Conservation (phyloP, 2,888 invertebrate species). For the Thymelicus acteon region DNA sequence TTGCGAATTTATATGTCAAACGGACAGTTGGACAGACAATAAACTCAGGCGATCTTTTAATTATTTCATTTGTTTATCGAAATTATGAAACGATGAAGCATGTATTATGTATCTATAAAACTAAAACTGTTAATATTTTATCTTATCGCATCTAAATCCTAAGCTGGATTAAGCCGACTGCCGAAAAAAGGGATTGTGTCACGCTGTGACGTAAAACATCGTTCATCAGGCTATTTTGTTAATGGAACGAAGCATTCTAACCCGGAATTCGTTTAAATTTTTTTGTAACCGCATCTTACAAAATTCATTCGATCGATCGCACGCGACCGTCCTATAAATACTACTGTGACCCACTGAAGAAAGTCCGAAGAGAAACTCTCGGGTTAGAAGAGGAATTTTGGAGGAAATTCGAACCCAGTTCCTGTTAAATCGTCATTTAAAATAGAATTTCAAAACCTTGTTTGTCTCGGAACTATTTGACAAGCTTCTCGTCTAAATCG, state of each 20-base stretch:
- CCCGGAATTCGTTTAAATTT: constrained; percentile 44
- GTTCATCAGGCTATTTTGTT: constrained; percentile 1
- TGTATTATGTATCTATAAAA: not conserved
- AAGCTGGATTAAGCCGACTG: constrained; percentile 4
- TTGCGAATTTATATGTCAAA: no score
- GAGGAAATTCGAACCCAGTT: constrained; percentile 19
- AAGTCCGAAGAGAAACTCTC: constrained; percentile 33
- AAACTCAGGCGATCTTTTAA: no score
- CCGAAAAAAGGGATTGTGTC: constrained; percentile 4
- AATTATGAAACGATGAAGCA: not conserved
- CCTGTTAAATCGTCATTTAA: constrained; percentile 29
- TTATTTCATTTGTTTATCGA: not conserved
- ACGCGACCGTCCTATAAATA: constrained; percentile 56
- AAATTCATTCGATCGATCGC: constrained; percentile 55
- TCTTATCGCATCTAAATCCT: constrained; percentile 9
- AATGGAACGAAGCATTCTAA: constrained; percentile 2
- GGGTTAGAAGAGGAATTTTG: constrained; percentile 19
- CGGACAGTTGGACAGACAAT: no score
- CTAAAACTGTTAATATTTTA: not conserved
- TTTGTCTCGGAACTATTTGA: constrained; percentile 18
- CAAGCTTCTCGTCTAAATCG: constrained; percentile 22
- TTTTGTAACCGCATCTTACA: constrained; percentile 60
- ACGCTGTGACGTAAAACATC: not conserved
- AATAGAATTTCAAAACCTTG: constrained; percentile 26
- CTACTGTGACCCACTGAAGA: constrained; percentile 55